phyloP scores from a whole-genome alignment of 2,888 invertebrate species.

The Gerosis bhagava region DNA sequence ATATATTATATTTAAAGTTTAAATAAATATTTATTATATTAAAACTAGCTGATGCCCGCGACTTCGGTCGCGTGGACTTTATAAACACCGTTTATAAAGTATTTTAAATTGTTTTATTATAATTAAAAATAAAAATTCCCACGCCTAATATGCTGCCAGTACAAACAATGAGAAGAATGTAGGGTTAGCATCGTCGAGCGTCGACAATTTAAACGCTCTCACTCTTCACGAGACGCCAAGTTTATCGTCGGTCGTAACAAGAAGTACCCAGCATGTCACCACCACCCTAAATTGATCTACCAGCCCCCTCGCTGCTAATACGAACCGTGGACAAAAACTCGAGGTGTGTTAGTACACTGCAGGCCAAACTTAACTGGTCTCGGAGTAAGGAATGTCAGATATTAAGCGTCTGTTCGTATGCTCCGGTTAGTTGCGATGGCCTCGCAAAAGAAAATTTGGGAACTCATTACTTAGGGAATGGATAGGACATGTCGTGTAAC shows the following conservation, averaged over 20 bases:
- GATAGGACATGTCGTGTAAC: background rate
- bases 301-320: conserved; percentile 35
- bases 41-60: too few relatives aligned
- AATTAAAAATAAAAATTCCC: background rate
- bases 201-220: conserved; percentile 76
- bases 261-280: conserved; percentile 50
- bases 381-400: conserved; percentile 66
- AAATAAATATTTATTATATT: too few relatives aligned
- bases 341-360: conserved; percentile 10
- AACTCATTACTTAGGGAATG: conserved; percentile 36
- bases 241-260: conserved; percentile 77
- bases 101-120: background rate
- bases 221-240: conserved; percentile 72
- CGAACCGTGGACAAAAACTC: background rate
- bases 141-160: conserved; percentile 45
- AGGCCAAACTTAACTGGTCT: conserved; percentile 48
- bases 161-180: conserved; percentile 52
- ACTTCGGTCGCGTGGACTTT: too few relatives aligned
- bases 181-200: conserved; percentile 67
- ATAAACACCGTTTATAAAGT: too few relatives aligned
- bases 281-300: conserved; percentile 50
- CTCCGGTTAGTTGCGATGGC: conserved; percentile 68
- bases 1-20: too few relatives aligned
- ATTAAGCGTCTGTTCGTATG: conserved; percentile 68
- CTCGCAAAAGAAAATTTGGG: conserved; percentile 61